Evolutionary conservation across 1,140 invertebrate species (phyloP), one percentile per base, ranked within the genome.

Genomic region (Brachionus calyciflorus): DNA sequence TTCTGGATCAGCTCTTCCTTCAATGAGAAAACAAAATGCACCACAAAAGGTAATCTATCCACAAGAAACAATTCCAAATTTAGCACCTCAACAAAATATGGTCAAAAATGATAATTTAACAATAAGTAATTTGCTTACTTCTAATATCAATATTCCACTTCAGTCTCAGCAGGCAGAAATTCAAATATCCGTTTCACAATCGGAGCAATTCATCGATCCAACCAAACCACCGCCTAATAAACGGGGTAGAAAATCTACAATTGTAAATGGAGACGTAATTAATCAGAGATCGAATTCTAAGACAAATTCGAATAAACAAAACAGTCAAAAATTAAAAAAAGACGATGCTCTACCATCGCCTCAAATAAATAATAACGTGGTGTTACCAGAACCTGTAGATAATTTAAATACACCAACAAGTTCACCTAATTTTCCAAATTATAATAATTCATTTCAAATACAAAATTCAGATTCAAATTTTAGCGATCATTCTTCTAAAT

Each of bases 191-290:
- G 30, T 44, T 10, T 44, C 21, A 17, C 40, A 65, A 60, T 21
- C 21, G 17, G 60, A 65, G n/a, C 60, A 65, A 19, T 44, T 65
- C 44, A 44, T 41, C 0, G 60, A 65, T 10, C 28, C 30, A 21
- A 33, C 12, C 7, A 65, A 65, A 24, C 60, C 60, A n/a, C 60
- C 60, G 12, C 60, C 60, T 6, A 65, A 41, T 41, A 65, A 65
- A 65, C 37, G 60, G 3, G 60, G 60, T 10, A 41, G 60, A 65
- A 65, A 65, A 65, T 7, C 5, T 17, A 46, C 2, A 7, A 17
- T 17, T 17, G 44, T 7, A 17, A 63, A n/a, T 37, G 4, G 1
- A 9, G 33, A 40, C 26, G 1, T 37, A 10, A 9, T 12, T 7
- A 65, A 65, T 14, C 44, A 37, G 10, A 10, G 33, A 44, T 44